phyloP scores from a whole-genome alignment of 2,797 vertebrate species.

The Tapera naevia region DNA sequence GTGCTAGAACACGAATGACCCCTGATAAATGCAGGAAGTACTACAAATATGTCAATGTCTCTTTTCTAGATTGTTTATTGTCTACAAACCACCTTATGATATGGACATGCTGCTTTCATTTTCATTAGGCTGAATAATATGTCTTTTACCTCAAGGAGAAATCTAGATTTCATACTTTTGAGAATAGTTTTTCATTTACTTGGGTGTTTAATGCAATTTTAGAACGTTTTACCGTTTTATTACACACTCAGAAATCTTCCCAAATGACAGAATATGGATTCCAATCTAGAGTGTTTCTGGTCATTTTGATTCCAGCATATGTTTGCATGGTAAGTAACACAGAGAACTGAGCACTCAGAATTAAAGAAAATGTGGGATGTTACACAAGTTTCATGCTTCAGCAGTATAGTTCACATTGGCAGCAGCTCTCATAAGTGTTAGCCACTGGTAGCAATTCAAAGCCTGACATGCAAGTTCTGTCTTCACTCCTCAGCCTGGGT shows the following conservation, averaged over 20 bases:
- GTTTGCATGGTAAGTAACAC: not conserved
- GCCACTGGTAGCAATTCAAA: not conserved
- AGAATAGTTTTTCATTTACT: not conserved
- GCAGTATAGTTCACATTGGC: not conserved
- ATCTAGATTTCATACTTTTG: not conserved
- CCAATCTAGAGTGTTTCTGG: not conserved
- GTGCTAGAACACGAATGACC: not conserved
- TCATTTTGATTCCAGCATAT: not conserved
- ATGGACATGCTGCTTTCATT: not conserved
- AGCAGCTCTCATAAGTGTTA: not conserved
- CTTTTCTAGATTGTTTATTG: not conserved
- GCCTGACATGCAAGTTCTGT: not conserved
- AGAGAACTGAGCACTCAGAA: not conserved
- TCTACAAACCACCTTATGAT: not conserved
- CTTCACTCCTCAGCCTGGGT: not conserved
- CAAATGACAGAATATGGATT: not conserved
- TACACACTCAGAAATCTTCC: not conserved
- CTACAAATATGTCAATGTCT: not conserved
- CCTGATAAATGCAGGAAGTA: not conserved
- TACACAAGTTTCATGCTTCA: not conserved
- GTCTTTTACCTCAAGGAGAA: not conserved
- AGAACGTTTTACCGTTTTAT: not conserved
- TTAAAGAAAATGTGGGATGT: not conserved
- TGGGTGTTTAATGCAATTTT: not conserved
- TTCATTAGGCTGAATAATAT: slow-evolving; percentile 13